phyloP scores from a whole-genome alignment of 1,140 invertebrate genomes.

The Lutraria rhynchaena region DNA sequence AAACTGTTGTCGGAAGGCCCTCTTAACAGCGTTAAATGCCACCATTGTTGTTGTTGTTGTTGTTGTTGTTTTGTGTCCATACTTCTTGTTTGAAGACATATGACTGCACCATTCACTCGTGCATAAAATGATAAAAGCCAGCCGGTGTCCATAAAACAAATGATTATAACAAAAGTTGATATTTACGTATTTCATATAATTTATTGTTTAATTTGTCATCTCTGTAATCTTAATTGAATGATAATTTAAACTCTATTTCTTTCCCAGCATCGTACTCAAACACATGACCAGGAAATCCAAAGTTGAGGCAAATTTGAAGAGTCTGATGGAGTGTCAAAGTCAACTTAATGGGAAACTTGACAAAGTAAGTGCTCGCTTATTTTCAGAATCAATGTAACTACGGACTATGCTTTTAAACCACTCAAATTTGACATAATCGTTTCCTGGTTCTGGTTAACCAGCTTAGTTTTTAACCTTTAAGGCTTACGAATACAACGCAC shows the following conservation, averaged over 20 bases:
- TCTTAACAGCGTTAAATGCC: no score
- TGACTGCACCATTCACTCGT: neutral
- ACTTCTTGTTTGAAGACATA: neutral
- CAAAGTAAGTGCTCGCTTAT: slow-evolving; percentile 28
- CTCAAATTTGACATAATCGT: neutral
- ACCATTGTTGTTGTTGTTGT: no score
- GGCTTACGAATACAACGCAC: neutral
- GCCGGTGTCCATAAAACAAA: no score
- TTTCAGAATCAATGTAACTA: neutral
- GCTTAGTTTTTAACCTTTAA: neutral
- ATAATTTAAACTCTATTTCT: neutral
- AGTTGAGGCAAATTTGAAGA: slow-evolving; percentile 43
- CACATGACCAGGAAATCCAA: slow-evolving; percentile 36
- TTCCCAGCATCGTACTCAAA: slow-evolving; percentile 41
- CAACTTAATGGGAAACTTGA: slow-evolving; percentile 45
- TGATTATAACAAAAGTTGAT: no score
- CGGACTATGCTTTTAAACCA: neutral
- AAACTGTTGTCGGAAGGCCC: no score
- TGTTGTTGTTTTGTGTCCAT: no score
- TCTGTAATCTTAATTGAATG: neutral
- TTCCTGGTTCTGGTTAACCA: neutral
- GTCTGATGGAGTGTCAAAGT: slow-evolving; percentile 26
- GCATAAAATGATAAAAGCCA: neutral
- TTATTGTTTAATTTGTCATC: neutral
- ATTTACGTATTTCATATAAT: no score